Evolutionary conservation across 2,888 invertebrate species (phyloP).

Genomic region (Portevinia maculata): DNA sequence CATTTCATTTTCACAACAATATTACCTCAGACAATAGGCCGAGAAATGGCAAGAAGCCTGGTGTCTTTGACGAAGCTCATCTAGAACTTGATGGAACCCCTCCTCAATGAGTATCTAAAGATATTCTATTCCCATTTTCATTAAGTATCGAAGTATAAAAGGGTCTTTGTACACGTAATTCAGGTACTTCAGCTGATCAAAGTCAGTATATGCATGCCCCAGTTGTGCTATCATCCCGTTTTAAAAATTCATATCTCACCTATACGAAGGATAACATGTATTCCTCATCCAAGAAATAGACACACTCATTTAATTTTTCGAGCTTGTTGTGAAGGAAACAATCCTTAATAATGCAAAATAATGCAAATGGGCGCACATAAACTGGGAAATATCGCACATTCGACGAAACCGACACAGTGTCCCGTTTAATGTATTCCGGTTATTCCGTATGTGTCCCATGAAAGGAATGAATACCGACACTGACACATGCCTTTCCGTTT

Average conservation of each 20-base stretch:
- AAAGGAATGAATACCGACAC: not conserved
- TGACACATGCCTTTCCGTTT: conserved; percentile 7
- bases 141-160: conserved; percentile 28
- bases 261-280: conserved; percentile 60
- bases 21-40: not conserved
- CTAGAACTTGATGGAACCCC: conserved; percentile 42
- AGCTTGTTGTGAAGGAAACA: conserved; percentile 67
- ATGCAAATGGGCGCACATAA: conserved; percentile 64
- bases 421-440: conserved; percentile 68
- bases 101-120: conserved; percentile 18
- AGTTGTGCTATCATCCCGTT: conserved; percentile 63
- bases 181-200: conserved; percentile 54
- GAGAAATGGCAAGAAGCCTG: conserved; percentile 31
- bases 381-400: conserved; percentile 36
- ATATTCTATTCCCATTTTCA: conserved; percentile 20
- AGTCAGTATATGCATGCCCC: conserved; percentile 47
- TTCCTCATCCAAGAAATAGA: conserved; percentile 32
- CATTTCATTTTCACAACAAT: conserved; percentile 1
- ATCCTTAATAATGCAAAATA: conserved; percentile 70
- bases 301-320: conserved; percentile 37
- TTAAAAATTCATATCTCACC: conserved; percentile 32
- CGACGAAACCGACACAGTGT: conserved; percentile 40
- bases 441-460: conserved; percentile 29
- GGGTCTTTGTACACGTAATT: conserved; percentile 13
- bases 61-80: conserved; percentile 42